These are phyloP conservation scores for Gavia stellata DNA, from an alignment of 2,113 vertebrate species.

Conservation along the genomic window DNA sequence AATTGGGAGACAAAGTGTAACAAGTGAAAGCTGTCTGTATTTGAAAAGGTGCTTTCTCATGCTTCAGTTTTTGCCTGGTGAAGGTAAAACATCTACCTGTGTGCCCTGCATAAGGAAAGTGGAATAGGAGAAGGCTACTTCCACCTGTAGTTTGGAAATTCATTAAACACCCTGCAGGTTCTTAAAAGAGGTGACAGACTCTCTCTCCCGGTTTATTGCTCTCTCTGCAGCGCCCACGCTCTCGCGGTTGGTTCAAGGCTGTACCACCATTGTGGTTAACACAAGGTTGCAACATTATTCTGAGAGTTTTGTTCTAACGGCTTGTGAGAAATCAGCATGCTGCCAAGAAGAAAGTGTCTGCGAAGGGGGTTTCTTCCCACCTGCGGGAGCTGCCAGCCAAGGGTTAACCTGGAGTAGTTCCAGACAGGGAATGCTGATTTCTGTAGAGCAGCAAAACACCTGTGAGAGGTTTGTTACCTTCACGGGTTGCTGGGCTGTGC, in stretches of 20 bases:
- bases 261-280: neutral
- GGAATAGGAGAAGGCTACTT: neutral
- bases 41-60: neutral
- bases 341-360: neutral
- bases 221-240: neutral
- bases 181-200: neutral
- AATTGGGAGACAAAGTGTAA: neutral
- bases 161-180: neutral
- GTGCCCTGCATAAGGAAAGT: no score
- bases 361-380: neutral
- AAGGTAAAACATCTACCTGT: neutral
- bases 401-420: neutral
- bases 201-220: neutral
- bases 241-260: neutral
- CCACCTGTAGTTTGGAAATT: neutral
- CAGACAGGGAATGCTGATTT: neutral
- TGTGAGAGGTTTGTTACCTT: neutral
- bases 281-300: neutral
- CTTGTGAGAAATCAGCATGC: neutral
- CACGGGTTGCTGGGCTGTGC: neutral
- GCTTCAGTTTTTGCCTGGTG: neutral
- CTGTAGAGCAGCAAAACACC: neutral
- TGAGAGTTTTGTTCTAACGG: neutral
- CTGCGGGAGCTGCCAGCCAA: neutral
- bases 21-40: neutral